Percentiles rank a stretch among this genome's conserved stretches.
Evolutionary conservation across 2,113 vertebrate genomes (phyloP).

Genomic region (Malurus alboscapulatus): DNA sequence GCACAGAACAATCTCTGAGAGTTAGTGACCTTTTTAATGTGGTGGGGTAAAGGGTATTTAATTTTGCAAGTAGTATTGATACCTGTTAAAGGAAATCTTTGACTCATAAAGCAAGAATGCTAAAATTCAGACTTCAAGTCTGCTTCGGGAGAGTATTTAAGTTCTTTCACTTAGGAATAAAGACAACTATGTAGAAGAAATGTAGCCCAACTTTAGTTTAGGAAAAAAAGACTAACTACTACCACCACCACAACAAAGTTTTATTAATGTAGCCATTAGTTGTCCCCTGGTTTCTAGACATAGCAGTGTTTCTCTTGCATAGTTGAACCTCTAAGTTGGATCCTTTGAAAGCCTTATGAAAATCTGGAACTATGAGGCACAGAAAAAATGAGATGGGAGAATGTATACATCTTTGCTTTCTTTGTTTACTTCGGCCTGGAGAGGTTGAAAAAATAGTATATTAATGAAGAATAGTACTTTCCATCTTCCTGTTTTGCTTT

Average conservation of each 20-base stretch:
- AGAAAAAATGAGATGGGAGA: neutral
- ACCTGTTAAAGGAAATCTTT: neutral
- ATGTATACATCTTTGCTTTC: neutral
- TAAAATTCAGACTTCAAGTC: neutral
- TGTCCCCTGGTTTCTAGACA: neutral
- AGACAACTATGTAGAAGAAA: neutral
- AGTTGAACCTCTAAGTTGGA: neutral
- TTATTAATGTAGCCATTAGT: neutral
- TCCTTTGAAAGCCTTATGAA: neutral
- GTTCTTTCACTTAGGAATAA: neutral
- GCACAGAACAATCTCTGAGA: neutral
- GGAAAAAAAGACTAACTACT: neutral
- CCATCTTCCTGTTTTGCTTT: neutral
- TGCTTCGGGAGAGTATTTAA: neutral
- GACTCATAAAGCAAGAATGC: neutral
- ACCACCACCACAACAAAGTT: neutral
- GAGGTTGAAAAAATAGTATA: neutral
- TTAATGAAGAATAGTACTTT: neutral
- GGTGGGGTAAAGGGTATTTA: neutral
- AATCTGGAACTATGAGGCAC: neutral
- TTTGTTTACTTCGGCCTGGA: neutral
- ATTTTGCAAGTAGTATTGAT: neutral
- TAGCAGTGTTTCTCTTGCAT: neutral
- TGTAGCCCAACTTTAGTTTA: neutral
- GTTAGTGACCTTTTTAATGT: neutral